Evolutionary conservation across 2,888 invertebrate species (phyloP).

Genomic region (Drosophila barbarae): DNA sequence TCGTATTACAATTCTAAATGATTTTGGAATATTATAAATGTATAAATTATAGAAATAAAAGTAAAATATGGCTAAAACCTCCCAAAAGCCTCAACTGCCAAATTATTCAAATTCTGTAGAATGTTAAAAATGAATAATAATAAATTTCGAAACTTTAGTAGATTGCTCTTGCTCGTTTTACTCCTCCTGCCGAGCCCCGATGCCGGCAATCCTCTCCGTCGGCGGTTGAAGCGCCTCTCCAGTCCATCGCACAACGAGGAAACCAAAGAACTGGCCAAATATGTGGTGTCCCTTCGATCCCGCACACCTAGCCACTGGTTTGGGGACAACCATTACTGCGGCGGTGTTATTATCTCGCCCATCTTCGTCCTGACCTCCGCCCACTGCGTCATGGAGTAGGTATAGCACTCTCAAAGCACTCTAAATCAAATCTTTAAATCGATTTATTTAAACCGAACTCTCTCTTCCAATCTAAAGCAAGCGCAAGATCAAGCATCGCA

Average conservation of each 20-base stretch:
- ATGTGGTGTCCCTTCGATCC: slow-evolving; percentile 55
- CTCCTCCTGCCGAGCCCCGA: background rate
- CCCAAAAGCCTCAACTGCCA: background rate
- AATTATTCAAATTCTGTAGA: background rate
- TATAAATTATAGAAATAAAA: background rate
- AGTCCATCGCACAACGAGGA: slow-evolving; percentile 20
- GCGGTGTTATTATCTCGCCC: slow-evolving; percentile 45
- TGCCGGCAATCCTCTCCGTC: background rate
- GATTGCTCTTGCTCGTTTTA: background rate
- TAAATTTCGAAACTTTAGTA: background rate
- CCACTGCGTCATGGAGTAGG: slow-evolving; percentile 56
- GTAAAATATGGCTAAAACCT: background rate
- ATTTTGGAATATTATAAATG: background rate
- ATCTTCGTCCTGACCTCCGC: slow-evolving; percentile 54
- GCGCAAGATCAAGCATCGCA: slow-evolving; percentile 40
- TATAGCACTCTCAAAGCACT: background rate
- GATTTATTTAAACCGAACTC: background rate
- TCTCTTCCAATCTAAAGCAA: slow-evolving; percentile 20
- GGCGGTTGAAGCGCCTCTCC: slow-evolving; percentile 45
- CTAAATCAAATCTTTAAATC: no score
- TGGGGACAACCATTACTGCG: slow-evolving; percentile 62
- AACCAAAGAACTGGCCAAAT: slow-evolving; percentile 21
- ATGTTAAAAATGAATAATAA: slow-evolving; percentile 1
- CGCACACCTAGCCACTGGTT: slow-evolving; percentile 47
- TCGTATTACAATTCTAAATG: background rate